A percentile compares a stretch with the other conserved stretches of the same genome.
Evolutionary conservation across 2,797 vertebrate genomes (phyloP).

Genomic region (Acanthurus lineatus): DNA sequence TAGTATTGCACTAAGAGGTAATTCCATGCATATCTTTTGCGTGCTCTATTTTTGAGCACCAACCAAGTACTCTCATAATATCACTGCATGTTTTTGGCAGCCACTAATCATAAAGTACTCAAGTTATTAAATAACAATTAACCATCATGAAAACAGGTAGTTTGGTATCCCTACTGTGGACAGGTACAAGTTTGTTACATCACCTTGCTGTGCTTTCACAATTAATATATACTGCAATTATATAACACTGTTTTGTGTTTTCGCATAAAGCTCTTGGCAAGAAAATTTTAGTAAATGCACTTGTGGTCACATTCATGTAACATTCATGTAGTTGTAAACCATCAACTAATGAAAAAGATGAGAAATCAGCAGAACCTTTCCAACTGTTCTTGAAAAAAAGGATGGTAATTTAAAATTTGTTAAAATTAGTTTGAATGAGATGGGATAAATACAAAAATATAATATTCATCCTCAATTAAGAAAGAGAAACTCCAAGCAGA

Average conservation of each 20-base stretch:
- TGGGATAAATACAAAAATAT: conserved; percentile 1
- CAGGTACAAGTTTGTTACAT: conserved; percentile 34
- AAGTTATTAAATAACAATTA: conserved; percentile 59
- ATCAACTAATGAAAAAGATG: conserved; percentile 31
- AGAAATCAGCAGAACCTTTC: conserved; percentile 29
- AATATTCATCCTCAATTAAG: conserved; percentile 32
- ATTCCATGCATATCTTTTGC: conserved; percentile 46
- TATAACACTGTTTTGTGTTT: conserved; percentile 25
- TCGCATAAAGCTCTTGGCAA: conserved; percentile 30
- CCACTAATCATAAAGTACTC: conserved; percentile 85
- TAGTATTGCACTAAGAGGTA: conserved; percentile 58
- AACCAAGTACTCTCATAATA: conserved; percentile 82
- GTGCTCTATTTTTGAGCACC: conserved; percentile 43
- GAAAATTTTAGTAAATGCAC: conserved; percentile 60
- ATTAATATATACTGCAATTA: conserved; percentile 22
- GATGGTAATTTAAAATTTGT: conserved; percentile 10
- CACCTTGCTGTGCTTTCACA: conserved; percentile 37
- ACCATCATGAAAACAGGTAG: conserved; percentile 17
- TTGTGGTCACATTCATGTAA: conserved; percentile 64
- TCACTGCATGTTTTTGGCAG: conserved; percentile 64
- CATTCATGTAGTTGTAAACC: conserved; percentile 47
- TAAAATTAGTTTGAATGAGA: conserved; percentile 15
- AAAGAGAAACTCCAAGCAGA: conserved; percentile 34
- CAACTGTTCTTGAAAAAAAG: background rate
- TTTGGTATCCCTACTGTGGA: conserved; percentile 27